Evolutionary conservation across 1,140 invertebrate species (phyloP).

Genomic region (Drosophila rhopaloa): DNA sequence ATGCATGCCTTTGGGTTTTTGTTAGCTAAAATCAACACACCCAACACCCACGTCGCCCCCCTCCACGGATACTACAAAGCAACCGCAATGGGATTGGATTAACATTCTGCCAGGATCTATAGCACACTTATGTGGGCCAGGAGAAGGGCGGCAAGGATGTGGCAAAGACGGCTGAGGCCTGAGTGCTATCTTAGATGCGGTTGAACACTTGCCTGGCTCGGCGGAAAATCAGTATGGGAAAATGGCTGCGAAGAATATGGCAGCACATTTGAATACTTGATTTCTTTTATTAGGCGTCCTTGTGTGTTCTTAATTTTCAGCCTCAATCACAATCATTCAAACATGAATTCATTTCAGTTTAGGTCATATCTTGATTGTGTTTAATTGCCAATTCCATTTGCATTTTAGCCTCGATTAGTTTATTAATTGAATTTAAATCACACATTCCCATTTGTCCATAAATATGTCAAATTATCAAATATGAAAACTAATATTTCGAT

Average conservation of each 20-base stretch:
- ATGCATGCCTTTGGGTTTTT: constrained; percentile 27
- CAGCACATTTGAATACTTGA: constrained; percentile 73
- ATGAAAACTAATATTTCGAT: constrained; percentile 1
- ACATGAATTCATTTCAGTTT: constrained; percentile 1
- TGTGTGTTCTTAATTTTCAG: constrained; percentile 11
- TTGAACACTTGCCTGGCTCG: constrained; percentile 65
- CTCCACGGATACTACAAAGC: constrained; percentile 63
- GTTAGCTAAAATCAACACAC: constrained; percentile 64
- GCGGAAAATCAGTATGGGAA: constrained; percentile 10
- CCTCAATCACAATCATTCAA: constrained; percentile 20
- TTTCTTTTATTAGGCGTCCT: constrained; percentile 50
- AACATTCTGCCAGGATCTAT: constrained; percentile 68
- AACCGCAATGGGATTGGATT: constrained; percentile 80
- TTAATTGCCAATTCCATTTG: constrained; percentile 27
- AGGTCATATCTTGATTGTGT: constrained; percentile 3
- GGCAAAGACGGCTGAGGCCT: constrained; percentile 5
- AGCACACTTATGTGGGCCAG: constrained; percentile 46
- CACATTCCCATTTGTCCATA: not conserved
- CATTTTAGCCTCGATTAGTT: constrained; percentile 3
- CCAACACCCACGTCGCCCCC: constrained; percentile 4
- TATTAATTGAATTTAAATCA: constrained; percentile 10
- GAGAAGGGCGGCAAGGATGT: not conserved
- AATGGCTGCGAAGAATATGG: constrained; percentile 21
- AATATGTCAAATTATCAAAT: constrained; percentile 1
- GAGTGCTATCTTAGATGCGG: constrained; percentile 73